phyloP scores from a whole-genome alignment of 2,113 vertebrate species.

The Chloropsis hardwickii region DNA sequence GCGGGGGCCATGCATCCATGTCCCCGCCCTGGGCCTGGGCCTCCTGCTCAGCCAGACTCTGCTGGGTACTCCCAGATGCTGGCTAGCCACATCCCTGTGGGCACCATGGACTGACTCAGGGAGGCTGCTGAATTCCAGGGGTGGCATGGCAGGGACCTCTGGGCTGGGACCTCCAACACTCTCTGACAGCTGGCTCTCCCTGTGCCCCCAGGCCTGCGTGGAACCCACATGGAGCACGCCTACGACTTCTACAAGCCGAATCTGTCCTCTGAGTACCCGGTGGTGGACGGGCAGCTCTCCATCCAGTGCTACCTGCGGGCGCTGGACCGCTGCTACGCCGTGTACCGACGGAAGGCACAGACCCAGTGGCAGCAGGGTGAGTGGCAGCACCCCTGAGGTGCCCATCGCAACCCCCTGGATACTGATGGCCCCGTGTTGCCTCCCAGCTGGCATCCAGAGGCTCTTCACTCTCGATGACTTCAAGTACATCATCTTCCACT shows the following conservation, averaged over 20 bases:
- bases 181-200: background rate
- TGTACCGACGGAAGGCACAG: constrained; percentile 73
- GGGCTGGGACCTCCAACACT: rapidly evolving
- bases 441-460: constrained; percentile 60
- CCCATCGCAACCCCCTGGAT: rapidly evolving
- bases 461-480: constrained; percentile 73
- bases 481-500: constrained; percentile 78
- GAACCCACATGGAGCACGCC: constrained; percentile 78
- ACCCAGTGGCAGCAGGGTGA: constrained; percentile 72
- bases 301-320: constrained; percentile 78
- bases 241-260: constrained; percentile 80
- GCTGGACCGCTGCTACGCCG: constrained; percentile 65
- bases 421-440: background rate
- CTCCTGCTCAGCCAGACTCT: background rate
- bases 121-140: background rate
- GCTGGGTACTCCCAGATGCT: background rate
- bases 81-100: rapidly evolving
- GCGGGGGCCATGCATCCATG: rapidly evolving
- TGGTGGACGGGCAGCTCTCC: constrained; percentile 76
- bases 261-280: constrained; percentile 67
- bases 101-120: background rate
- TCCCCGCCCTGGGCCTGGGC: background rate
- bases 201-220: constrained; percentile 67
- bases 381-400: rapidly evolving
- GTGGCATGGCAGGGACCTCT: background rate